These are phyloP conservation scores for Portunus trituberculatus DNA, from an alignment of 1,140 invertebrate species.

Conservation along the genomic window DNA sequence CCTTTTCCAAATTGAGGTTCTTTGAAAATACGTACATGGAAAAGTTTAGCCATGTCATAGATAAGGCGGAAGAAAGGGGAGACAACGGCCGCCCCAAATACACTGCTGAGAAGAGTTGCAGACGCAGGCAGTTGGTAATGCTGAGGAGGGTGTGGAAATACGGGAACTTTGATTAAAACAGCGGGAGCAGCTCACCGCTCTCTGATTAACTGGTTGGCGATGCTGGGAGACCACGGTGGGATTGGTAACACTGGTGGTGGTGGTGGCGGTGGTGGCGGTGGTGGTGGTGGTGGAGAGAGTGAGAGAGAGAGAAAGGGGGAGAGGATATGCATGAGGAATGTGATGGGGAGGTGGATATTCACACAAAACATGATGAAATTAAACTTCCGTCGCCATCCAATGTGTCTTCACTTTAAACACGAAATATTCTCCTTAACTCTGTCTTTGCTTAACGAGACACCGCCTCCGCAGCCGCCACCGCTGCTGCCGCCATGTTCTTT, in stretches of 20 bases:
- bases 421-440: neutral
- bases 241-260: constrained; percentile 32
- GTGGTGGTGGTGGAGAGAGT: constrained; percentile 18
- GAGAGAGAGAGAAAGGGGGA: constrained; percentile 28
- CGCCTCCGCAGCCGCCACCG: too few relatives aligned
- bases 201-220: constrained; percentile 67
- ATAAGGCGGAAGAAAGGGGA: constrained; percentile 1
- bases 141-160: constrained; percentile 71
- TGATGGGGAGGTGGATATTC: constrained; percentile 27
- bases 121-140: constrained; percentile 57
- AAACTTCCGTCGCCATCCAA: constrained; percentile 15
- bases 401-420: neutral
- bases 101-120: constrained; percentile 2
- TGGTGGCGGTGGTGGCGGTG: constrained; percentile 43
- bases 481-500: too few relatives aligned
- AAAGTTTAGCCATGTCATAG: neutral
- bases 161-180: constrained; percentile 72
- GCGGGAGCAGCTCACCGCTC: constrained; percentile 55
- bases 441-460: too few relatives aligned
- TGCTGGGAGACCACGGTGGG: neutral
- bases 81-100: neutral
- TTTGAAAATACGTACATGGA: constrained; percentile 11
- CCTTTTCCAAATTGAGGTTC: neutral
- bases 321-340: neutral
- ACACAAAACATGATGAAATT: neutral